Conservation (phyloP, 2,888 invertebrate species). For the Drosophila suboccidentalis region DNA sequence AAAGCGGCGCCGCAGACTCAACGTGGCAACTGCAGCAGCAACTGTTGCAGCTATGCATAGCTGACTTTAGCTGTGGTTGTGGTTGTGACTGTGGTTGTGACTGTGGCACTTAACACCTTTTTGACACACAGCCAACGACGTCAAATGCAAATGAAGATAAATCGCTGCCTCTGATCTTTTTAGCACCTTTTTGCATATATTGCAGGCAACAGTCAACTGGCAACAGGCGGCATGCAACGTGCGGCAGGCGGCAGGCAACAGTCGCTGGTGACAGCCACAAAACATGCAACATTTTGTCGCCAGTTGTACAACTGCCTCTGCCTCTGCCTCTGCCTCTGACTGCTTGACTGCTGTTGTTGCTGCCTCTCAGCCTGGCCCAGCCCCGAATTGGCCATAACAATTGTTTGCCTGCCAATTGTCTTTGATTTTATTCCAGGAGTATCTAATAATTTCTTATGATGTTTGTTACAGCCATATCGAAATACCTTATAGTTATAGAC, state of each 20-base stretch:
- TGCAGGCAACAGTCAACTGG: constrained; percentile 53
- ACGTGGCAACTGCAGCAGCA: constrained; percentile 5
- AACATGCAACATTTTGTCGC: constrained; percentile 82
- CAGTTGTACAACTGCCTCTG: constrained; percentile 67
- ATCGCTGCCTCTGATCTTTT: constrained; percentile 82
- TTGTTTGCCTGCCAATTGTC: constrained; percentile 20
- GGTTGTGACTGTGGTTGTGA: constrained; percentile 7
- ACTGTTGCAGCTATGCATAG: constrained; percentile 8
- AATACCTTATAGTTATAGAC: constrained; percentile 9
- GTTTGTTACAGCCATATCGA: constrained; percentile 53
- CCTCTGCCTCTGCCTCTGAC: constrained; percentile 28
- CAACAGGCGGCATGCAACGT: constrained; percentile 13
- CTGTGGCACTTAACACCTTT: constrained; percentile 79
- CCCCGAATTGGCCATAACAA: constrained; percentile 15
- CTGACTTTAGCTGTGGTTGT: not conserved
- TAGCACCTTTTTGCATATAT: constrained; percentile 82
- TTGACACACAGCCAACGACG: constrained; percentile 80
- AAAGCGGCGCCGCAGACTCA: constrained; percentile 63
- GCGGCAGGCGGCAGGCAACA: constrained; percentile 37
- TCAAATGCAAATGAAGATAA: constrained; percentile 83
- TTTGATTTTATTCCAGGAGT: constrained; percentile 26
- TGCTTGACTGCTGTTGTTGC: constrained; percentile 19
- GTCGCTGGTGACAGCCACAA: constrained; percentile 73
- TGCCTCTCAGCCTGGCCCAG: constrained; percentile 13
- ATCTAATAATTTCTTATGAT: constrained; percentile 51